Evolutionary conservation across 2,113 vertebrate genomes (phyloP).

Genomic region (Misgurnus anguillicaudatus): DNA sequence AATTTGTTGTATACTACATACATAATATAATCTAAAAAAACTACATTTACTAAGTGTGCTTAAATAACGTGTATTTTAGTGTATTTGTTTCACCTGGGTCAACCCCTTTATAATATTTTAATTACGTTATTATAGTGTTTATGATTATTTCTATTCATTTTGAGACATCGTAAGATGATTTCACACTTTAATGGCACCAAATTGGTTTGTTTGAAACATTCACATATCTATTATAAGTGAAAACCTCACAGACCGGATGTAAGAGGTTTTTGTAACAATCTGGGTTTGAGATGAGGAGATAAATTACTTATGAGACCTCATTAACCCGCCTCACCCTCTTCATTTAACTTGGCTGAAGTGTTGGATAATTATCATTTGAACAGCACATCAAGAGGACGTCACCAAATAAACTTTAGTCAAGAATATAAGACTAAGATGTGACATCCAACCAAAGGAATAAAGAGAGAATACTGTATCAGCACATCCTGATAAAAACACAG

Average conservation of each 20-base stretch:
- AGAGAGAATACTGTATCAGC: not conserved
- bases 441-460: not conserved
- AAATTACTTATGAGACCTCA: slow-evolving; percentile 42
- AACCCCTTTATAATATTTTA: too few species aligned
- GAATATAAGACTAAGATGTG: slow-evolving; percentile 14
- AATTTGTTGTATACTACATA: too few species aligned
- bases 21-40: too few species aligned
- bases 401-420: slow-evolving; percentile 19
- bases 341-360: slow-evolving; percentile 37
- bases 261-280: slow-evolving; percentile 34
- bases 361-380: slow-evolving; percentile 47
- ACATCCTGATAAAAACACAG: not conserved
- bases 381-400: slow-evolving; percentile 21
- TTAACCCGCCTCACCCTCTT: slow-evolving; percentile 34
- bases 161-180: too few species aligned
- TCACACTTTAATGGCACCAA: too few species aligned
- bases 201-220: not conserved
- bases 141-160: too few species aligned
- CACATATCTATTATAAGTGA: not conserved
- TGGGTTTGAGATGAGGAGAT: slow-evolving; percentile 31
- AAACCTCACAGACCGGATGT: not conserved
- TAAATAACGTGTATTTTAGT: too few species aligned
- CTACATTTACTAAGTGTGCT: too few species aligned
- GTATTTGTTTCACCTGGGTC: too few species aligned
- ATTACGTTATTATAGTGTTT: too few species aligned